Base-by-base conservation (phyloP, 2,797 vertebrate genomes). In the Myotis daubentonii region DNA sequence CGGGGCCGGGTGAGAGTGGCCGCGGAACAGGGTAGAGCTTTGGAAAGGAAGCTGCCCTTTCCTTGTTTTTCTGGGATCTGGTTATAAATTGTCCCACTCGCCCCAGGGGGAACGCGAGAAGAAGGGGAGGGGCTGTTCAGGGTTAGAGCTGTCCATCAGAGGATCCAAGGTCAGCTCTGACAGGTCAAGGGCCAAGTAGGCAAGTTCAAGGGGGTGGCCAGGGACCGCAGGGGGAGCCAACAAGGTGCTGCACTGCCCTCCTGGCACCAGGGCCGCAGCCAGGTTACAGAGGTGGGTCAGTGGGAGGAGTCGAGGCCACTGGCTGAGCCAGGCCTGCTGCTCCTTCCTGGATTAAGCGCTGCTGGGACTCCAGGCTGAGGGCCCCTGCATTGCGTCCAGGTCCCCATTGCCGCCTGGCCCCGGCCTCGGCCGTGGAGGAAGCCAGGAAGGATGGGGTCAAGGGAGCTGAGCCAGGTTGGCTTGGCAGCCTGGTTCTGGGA, bases 201-300 rank as follows among this genome's bases (percentile, higher is more conserved):
- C 84, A 72, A 83, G 84, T 91, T 96, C 75, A 66, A 53, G 94
- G 92, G 84, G 89, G 81, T 87, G 95, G 94, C 91, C 97, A 36
- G 1, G 20, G 49, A 83, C 87, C 66, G 44, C 81, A 72, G 41
- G 62, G 74, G 68, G 19, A 94, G 92, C 94, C 23, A 0, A n/a
- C 2, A 15, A 65, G 71, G 79, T 70, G 17, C 6, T 15, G n/a
- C 62, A 28, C 55, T 22, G 66, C 20, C 81, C 36, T 2, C 62
- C 22, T 1, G 16, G 70, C 22, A 1, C 55, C 7, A 4, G 3
- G 53, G 38, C 80, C 7, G 16, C 7, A 13, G 33, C 60, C 44
- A 0, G 2, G 57, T 47, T 0, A 0, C 80, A 19, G 0, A 0
- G 57, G 33, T 2, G 5, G 51, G 38, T 57, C 80, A 6, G 8